Evolutionary conservation across 1,140 invertebrate species (phyloP).

Genomic region (Heliconius nattereri): DNA sequence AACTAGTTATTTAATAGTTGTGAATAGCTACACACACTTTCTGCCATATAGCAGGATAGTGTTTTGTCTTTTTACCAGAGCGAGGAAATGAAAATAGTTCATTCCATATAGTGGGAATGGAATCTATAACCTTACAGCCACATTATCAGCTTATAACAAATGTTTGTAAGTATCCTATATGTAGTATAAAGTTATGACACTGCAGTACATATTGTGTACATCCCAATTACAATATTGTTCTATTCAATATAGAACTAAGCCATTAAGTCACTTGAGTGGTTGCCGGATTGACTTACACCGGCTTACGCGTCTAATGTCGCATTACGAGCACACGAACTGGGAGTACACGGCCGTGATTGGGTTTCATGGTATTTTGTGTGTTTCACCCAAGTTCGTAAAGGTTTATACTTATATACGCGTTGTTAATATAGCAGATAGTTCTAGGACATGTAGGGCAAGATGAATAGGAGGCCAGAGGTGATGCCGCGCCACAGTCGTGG

Average conservation of each 20-base stretch:
- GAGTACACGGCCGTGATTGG: not conserved
- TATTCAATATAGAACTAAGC: slow-evolving; percentile 16
- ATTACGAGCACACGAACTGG: not conserved
- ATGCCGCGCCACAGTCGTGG: too few species aligned
- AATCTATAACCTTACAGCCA: too few species aligned
- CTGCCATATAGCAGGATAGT: too few species aligned
- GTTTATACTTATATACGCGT: not conserved
- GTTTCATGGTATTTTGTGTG: not conserved
- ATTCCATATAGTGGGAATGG: too few species aligned
- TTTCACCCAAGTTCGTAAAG: not conserved
- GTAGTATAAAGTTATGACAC: not conserved
- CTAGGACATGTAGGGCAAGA: too few species aligned
- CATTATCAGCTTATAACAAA: not conserved
- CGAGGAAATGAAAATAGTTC: too few species aligned
- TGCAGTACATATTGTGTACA: not conserved
- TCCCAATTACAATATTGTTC: slow-evolving; percentile 17
- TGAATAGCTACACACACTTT: too few species aligned
- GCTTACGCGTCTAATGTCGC: slow-evolving; percentile 22
- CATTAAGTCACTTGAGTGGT: slow-evolving; percentile 20
- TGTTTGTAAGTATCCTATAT: not conserved
- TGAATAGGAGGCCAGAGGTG: too few species aligned
- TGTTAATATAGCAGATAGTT: too few species aligned
- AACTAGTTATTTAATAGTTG: not conserved
- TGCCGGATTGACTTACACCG: slow-evolving; percentile 20
- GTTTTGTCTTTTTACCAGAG: too few species aligned